phyloP scores from a whole-genome alignment of 2,888 invertebrate species.

The Frankliniella intonsa region DNA sequence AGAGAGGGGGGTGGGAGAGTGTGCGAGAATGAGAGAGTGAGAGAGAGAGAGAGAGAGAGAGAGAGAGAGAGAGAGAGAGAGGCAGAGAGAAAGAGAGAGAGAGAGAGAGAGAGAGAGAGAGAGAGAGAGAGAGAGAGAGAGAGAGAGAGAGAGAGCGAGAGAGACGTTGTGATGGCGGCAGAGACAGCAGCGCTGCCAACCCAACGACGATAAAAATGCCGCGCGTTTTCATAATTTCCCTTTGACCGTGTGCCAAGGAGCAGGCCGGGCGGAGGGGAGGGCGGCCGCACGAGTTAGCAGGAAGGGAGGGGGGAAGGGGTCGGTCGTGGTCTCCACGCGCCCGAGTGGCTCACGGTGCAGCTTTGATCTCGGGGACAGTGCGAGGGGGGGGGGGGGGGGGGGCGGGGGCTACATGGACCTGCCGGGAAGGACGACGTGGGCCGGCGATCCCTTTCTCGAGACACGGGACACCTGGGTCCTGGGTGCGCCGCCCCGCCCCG shows the following conservation, averaged over 20 bases:
- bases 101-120: conserved; percentile 24
- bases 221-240: background rate
- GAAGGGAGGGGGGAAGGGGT: no score
- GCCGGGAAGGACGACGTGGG: no score
- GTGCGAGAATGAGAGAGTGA: background rate
- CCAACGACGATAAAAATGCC: background rate
- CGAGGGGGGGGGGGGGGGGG: no score
- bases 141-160: conserved; percentile 6
- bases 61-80: background rate
- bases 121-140: conserved; percentile 18
- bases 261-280: no score
- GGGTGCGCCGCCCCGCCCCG: no score
- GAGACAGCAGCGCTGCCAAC: background rate
- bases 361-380: no score
- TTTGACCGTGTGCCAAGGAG: background rate
- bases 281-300: no score
- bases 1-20: background rate
- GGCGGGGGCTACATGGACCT: no score
- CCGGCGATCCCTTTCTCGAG: no score
- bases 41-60: background rate
- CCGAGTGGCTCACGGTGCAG: no score
- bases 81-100: background rate
- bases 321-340: no score
- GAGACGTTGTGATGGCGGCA: background rate
- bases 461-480: no score